phyloP scores from a whole-genome alignment of 2,888 invertebrate genomes.

The Microctonus brassicae region DNA sequence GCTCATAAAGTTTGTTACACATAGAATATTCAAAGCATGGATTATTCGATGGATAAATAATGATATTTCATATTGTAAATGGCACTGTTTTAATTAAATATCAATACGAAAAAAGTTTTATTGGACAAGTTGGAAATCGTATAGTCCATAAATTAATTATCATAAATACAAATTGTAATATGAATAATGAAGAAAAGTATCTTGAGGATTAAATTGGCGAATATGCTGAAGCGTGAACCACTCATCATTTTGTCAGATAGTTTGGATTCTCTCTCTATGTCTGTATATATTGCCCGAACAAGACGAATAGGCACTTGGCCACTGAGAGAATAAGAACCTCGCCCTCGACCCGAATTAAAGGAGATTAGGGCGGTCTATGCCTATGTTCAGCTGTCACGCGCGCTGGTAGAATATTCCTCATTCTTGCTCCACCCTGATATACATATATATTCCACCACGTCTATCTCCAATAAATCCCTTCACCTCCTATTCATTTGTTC shows the following conservation, averaged over 20 bases:
- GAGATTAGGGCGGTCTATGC: constrained; percentile 34
- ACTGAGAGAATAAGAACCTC: constrained; percentile 46
- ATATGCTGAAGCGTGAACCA: neutral
- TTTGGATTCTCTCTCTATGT: constrained; percentile 8
- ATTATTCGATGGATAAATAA: too few relatives aligned
- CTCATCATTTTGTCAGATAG: constrained; percentile 7
- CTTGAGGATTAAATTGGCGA: neutral
- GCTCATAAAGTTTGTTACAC: too few relatives aligned
- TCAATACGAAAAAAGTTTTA: too few relatives aligned
- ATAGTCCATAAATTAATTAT: too few relatives aligned
- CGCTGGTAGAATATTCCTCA: constrained; percentile 34
- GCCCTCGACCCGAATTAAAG: constrained; percentile 39
- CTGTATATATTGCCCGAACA: constrained; percentile 29
- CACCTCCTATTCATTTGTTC: neutral
- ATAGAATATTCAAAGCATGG: too few relatives aligned
- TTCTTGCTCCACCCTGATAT: neutral
- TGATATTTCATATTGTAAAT: too few relatives aligned
- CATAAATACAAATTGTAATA: too few relatives aligned
- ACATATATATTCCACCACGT: neutral
- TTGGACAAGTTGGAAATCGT: too few relatives aligned
- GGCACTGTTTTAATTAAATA: too few relatives aligned
- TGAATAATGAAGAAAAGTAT: neutral
- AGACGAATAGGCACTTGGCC: constrained; percentile 47
- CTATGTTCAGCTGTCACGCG: constrained; percentile 38
- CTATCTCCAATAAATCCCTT: constrained; percentile 9